These are phyloP conservation scores for Lithophane leautieri DNA, from an alignment of 2,888 invertebrate genomes.

Conservation along the genomic window DNA sequence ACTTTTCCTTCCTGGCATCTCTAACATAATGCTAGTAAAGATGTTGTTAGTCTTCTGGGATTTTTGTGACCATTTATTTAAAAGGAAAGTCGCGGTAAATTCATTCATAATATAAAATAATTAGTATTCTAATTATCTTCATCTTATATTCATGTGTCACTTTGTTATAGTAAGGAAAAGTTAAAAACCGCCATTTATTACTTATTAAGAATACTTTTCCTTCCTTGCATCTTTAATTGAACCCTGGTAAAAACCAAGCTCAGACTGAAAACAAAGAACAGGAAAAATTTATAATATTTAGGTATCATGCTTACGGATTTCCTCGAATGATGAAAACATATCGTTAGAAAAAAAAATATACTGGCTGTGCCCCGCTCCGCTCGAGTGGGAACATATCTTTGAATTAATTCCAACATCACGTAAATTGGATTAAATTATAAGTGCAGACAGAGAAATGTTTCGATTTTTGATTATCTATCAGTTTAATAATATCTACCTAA, in stretches of 20 bases:
- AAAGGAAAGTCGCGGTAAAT: background rate
- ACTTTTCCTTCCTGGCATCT: slow-evolving; percentile 34
- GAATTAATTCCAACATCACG: no score
- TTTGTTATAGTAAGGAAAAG: background rate
- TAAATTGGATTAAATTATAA: no score
- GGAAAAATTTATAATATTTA: slow-evolving; percentile 35
- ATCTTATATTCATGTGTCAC: background rate
- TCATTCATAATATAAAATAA: background rate
- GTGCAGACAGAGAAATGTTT: no score
- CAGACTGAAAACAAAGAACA: slow-evolving; percentile 12
- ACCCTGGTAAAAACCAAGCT: slow-evolving; percentile 42
- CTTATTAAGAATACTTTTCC: slow-evolving; percentile 25
- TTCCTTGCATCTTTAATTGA: slow-evolving; percentile 26
- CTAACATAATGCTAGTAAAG: slow-evolving; percentile 30
- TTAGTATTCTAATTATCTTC: background rate
- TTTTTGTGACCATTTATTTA: background rate
- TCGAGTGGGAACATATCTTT: no score
- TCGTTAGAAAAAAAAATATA: no score
- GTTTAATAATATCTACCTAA: no score
- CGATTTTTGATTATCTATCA: no score
- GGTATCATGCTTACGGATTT: slow-evolving; percentile 11
- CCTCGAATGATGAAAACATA: slow-evolving; percentile 4
- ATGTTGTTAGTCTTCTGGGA: background rate
- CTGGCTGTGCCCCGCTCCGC: no score
- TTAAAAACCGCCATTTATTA: background rate